A percentile compares a stretch with the other conserved stretches of the same genome.
Evolutionary conservation across 2,888 invertebrate species (phyloP).

Genomic region (Ecliptopera silaceata): DNA sequence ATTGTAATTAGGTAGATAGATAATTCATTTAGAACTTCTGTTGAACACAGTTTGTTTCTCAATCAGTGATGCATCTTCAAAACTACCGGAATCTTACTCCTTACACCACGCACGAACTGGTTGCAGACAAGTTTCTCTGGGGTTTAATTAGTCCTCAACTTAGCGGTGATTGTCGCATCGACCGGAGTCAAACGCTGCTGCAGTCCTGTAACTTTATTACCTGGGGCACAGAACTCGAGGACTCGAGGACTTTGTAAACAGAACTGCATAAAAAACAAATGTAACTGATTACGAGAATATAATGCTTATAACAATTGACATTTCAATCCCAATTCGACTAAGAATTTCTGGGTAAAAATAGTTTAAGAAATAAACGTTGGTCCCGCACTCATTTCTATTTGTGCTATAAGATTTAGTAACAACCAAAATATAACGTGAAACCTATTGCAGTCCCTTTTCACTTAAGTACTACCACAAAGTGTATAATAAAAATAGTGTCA

Average conservation of each 20-base stretch:
- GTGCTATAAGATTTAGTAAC: not conserved
- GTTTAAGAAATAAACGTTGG: too few species aligned
- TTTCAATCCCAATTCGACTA: too few species aligned
- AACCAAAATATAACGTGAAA: not conserved
- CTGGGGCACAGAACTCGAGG: not conserved
- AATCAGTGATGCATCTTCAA: conserved; percentile 14
- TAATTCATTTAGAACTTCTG: not conserved
- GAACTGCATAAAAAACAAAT: not conserved
- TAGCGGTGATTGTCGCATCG: conserved; percentile 67
- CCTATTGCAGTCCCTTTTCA: conserved; percentile 8
- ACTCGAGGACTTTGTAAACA: not conserved
- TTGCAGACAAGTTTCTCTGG: conserved; percentile 65
- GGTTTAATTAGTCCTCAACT: conserved; percentile 75
- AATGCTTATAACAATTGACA: too few species aligned
- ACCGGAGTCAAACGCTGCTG: conserved; percentile 48
- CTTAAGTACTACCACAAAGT: not conserved
- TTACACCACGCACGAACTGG: conserved; percentile 37
- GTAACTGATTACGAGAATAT: too few species aligned
- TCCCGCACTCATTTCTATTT: too few species aligned
- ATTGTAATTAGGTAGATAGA: not conserved
- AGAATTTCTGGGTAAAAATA: too few species aligned
- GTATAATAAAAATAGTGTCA: conserved; percentile 16
- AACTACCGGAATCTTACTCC: conserved; percentile 26
- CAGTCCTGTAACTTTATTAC: conserved; percentile 19
- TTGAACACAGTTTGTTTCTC: not conserved